These are phyloP conservation scores for Garra rufa DNA, from an alignment of 2,113 vertebrate species.

Conservation along the genomic window DNA sequence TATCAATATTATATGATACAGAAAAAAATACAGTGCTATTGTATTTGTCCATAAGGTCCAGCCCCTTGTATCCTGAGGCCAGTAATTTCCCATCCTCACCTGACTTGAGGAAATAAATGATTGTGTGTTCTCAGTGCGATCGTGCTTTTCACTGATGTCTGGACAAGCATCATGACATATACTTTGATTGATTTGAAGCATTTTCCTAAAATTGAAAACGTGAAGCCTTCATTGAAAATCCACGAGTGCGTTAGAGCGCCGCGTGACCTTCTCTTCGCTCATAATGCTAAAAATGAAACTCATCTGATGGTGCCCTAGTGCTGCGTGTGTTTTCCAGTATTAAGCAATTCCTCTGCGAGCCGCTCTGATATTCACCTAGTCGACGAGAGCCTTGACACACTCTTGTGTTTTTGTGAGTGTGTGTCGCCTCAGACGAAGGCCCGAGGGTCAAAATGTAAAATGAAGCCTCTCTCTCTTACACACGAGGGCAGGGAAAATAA, in stretches of 20 bases:
- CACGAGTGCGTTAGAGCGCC: neutral
- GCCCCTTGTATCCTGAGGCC: neutral
- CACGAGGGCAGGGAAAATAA: neutral
- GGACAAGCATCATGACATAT: neutral
- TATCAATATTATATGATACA: neutral
- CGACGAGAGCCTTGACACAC: neutral
- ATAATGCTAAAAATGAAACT: neutral
- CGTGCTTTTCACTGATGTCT: neutral
- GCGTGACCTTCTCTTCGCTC: neutral
- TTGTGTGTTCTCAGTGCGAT: neutral
- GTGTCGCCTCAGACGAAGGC: constrained; percentile 23
- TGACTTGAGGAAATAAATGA: neutral
- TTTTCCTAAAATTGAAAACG: neutral
- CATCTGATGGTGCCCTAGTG: neutral
- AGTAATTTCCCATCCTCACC: neutral
- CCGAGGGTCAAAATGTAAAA: constrained; percentile 31
- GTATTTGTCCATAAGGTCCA: neutral
- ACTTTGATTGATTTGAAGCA: neutral
- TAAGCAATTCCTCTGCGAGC: neutral
- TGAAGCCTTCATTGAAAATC: neutral
- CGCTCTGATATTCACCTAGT: neutral
- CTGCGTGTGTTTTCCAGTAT: constrained; percentile 25
- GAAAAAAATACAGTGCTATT: neutral
- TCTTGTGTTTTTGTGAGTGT: neutral
- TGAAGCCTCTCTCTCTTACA: constrained; percentile 25